Evolutionary conservation across 2,113 vertebrate species (phyloP).

Genomic region (Blennius ocellaris): DNA sequence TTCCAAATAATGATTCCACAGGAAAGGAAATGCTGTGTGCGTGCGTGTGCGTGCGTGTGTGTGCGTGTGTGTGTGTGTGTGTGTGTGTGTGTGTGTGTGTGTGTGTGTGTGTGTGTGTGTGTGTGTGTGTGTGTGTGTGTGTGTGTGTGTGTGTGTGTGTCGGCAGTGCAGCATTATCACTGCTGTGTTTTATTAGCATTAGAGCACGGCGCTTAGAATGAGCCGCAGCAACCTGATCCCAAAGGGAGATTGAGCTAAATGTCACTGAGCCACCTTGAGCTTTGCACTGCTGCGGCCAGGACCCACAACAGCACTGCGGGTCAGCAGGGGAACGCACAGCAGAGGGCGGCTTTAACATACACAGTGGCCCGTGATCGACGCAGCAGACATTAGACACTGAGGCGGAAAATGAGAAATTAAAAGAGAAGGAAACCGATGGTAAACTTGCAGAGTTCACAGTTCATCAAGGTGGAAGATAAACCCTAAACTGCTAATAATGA

Average conservation of each 20-base stretch:
- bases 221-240: slow-evolving; percentile 72
- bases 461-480: too few species aligned
- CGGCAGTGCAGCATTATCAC: too few species aligned
- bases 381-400: not conserved
- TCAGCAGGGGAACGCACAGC: slow-evolving; percentile 53
- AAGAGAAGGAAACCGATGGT: not conserved
- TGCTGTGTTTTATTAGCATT: slow-evolving; percentile 67
- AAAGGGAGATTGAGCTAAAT: slow-evolving; percentile 81
- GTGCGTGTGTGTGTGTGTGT: slow-evolving; percentile 13
- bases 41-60: slow-evolving; percentile 5
- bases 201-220: slow-evolving; percentile 65
- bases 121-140: slow-evolving; percentile 26
- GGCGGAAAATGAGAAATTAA: not conserved
- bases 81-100: slow-evolving; percentile 23
- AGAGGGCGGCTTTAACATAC: slow-evolving; percentile 13
- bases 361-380: not conserved
- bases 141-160: slow-evolving; percentile 16
- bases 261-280: slow-evolving; percentile 80
- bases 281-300: slow-evolving; percentile 44
- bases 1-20: slow-evolving; percentile 42
- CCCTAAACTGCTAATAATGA: not conserved
- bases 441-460: not conserved
- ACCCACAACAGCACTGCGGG: slow-evolving; percentile 39
- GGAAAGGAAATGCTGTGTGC: slow-evolving; percentile 22
- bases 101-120: not conserved